Percentiles rank a stretch among this genome's conserved stretches.
Evolutionary conservation across 2,888 invertebrate genomes (phyloP).

Genomic region (Cynaeus angustus): DNA sequence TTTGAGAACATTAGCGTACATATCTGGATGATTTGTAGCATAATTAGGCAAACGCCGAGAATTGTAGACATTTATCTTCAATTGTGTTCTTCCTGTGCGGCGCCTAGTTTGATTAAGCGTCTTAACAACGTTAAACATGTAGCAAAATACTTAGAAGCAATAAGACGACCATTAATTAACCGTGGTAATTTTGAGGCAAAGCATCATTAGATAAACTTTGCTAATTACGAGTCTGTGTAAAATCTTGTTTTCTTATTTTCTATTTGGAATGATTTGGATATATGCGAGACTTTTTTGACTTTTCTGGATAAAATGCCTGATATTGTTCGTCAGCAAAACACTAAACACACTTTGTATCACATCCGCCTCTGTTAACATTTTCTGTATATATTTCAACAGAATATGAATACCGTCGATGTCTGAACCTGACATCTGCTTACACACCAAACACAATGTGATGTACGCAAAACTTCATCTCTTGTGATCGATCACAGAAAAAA

Average conservation of each 20-base stretch:
- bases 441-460: not conserved
- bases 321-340: not conserved
- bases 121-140: constrained; percentile 46
- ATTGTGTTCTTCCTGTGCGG: constrained; percentile 55
- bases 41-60: constrained; percentile 30
- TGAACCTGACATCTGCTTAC: not conserved
- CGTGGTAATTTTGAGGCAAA: not conserved
- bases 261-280: too few species aligned
- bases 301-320: too few species aligned
- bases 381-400: not conserved
- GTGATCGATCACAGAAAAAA: not conserved
- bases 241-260: too few species aligned
- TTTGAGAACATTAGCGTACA: not conserved
- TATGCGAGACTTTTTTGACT: too few species aligned
- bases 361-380: not conserved
- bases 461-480: not conserved
- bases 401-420: not conserved
- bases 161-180: constrained; percentile 40
- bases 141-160: constrained; percentile 47
- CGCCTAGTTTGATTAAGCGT: constrained; percentile 53
- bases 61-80: constrained; percentile 44
- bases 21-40: constrained; percentile 9
- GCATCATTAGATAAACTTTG: too few species aligned
- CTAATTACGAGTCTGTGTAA: too few species aligned
- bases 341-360: too few species aligned